Evolutionary conservation across 2,797 vertebrate genomes (phyloP).

Genomic region (Aulostomus chinensis): DNA sequence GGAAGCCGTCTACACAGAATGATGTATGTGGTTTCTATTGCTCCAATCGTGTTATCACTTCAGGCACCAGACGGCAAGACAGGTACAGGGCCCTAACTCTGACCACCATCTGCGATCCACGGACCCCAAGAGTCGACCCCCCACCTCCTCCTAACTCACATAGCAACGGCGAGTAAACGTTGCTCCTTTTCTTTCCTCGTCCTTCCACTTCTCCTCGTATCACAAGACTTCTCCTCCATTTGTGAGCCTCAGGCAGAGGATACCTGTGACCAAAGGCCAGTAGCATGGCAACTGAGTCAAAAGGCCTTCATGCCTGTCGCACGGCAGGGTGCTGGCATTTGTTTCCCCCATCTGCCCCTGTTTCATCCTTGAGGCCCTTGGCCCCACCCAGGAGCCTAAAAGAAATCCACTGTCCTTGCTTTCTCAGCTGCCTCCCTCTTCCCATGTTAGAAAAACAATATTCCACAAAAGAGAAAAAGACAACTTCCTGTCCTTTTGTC

Average conservation of each 20-base stretch:
- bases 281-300: slow-evolving; percentile 77
- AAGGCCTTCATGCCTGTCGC: slow-evolving; percentile 68
- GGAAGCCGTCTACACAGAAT: slow-evolving; percentile 15
- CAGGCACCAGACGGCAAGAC: slow-evolving; percentile 51
- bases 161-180: slow-evolving; percentile 36
- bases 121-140: slow-evolving; percentile 5
- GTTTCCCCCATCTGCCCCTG: slow-evolving; percentile 45
- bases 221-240: slow-evolving; percentile 43
- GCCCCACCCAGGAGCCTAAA: slow-evolving; percentile 57
- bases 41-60: slow-evolving; percentile 64
- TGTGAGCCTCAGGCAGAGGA: slow-evolving; percentile 58
- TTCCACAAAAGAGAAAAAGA: slow-evolving; percentile 55
- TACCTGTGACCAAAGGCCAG: slow-evolving; percentile 71
- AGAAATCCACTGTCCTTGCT: slow-evolving; percentile 70
- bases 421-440: slow-evolving; percentile 72
- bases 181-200: slow-evolving; percentile 13
- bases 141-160: slow-evolving; percentile 19
- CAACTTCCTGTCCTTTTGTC: slow-evolving; percentile 69
- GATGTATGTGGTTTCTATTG: slow-evolving; percentile 39
- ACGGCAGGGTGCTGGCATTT: slow-evolving; percentile 75
- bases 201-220: slow-evolving; percentile 43
- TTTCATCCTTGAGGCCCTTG: slow-evolving; percentile 58
- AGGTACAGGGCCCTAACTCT: slow-evolving; percentile 41
- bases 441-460: slow-evolving; percentile 60
- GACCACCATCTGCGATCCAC: slow-evolving; percentile 48